Evolutionary conservation across 2,797 vertebrate species (phyloP), one percentile per base, ranked within the genome.

Genomic region (Telmatherina bonti): DNA sequence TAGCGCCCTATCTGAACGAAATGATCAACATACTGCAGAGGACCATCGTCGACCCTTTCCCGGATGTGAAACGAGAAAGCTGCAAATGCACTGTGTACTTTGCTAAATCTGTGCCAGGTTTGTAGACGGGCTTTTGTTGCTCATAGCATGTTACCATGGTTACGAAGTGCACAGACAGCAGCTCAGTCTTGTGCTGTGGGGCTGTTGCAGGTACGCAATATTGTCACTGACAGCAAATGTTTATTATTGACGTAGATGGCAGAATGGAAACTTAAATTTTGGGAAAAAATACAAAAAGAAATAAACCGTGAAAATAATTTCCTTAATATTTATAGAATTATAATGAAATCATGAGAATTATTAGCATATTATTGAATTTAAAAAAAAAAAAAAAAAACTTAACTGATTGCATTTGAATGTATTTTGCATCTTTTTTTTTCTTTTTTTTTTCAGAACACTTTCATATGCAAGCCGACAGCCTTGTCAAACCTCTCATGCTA

Each of bases 401-500:
- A 30, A 53, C 0, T 52, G 6, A 66, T 56, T 2, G 33, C n/a
- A 43, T 15, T 75, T 5, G 57, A 60, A 16, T 75, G 16, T 2
- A 22, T 81, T 71, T 36, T 5, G 3, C 30, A 26, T 76, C 16
- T 82, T 79, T 45, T 13, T 76, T 71, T 78, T 58, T 27, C 22
- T 76, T 13, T 82, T 79, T 45, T 13, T 76, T 71, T 78, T 58
- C 91, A 99, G 98, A 97, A 56, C 95, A 96, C 82, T 99, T 99
- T 83, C 97, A 99, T 74, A 90, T 98, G 95, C 96, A 99, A 58
- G 96, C 97, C 0, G 98, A 99, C 81, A 95, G 93, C 67, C 87
- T 99, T 70, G 87, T 99, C 27, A 93, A 93, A 35, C 97, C 98
- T 0, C 91, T 99, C 55, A 97, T 98, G 96, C 96, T 96, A 85